Evolutionary conservation across 64 coral and sea anemone species (phyloP).

Genomic region (Trachythela sp.): DNA sequence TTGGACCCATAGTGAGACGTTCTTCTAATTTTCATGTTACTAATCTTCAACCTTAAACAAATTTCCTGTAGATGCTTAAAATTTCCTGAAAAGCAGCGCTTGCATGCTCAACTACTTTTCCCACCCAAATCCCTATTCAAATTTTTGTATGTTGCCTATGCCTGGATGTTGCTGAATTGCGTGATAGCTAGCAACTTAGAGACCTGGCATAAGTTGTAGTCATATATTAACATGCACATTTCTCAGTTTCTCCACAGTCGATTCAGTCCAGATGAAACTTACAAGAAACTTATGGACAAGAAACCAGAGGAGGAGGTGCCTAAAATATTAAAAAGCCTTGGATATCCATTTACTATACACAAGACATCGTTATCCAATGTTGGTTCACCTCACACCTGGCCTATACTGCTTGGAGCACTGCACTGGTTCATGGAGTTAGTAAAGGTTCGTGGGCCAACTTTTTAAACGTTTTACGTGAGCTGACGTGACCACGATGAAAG

Average conservation of each 20-base stretch:
- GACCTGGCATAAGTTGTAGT: neutral
- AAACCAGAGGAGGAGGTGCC: slow-evolving; percentile 95
- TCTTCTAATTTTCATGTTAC: too few relatives aligned
- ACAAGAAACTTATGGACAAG: slow-evolving; percentile 58
- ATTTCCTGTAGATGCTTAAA: too few relatives aligned
- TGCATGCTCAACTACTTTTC: too few relatives aligned
- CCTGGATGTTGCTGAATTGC: too few relatives aligned
- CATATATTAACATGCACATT: neutral
- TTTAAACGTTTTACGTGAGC: too few relatives aligned
- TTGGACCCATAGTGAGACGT: too few relatives aligned
- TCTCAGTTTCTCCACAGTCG: slow-evolving; percentile 83
- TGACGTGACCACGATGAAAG: too few relatives aligned
- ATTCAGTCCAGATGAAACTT: slow-evolving; percentile 56
- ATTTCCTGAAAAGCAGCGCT: too few relatives aligned
- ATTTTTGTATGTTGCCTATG: too few relatives aligned
- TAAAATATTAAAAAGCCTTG: slow-evolving; percentile 77
- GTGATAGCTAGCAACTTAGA: too few relatives aligned
- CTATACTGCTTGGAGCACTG: slow-evolving; percentile 79
- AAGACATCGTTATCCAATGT: slow-evolving; percentile 87
- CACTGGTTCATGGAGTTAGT: slow-evolving; percentile 94
- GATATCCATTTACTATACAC: slow-evolving; percentile 92
- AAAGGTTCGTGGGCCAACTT: slow-evolving; percentile 52
- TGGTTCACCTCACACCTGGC: slow-evolving; percentile 95
- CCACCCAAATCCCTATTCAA: too few relatives aligned
- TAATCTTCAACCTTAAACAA: too few relatives aligned